A percentile compares a stretch with the other conserved stretches of the same genome.
phyloP scores from a whole-genome alignment of 2,888 invertebrate genomes.

The Dynastes hyllus region DNA sequence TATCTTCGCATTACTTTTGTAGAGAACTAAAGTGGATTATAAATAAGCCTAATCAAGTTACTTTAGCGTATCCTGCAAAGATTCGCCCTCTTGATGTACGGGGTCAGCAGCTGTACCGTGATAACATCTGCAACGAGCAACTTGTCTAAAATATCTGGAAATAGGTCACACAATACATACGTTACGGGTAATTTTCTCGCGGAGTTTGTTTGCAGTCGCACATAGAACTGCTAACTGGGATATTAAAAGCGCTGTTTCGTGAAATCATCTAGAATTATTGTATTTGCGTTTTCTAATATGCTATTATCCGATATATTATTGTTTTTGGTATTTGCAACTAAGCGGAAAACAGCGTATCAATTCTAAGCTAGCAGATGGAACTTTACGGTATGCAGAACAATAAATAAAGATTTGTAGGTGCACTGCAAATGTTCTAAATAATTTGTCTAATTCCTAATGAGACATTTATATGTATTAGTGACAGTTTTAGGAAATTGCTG shows the following conservation, averaged over 20 bases:
- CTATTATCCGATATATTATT: slow-evolving; percentile 11
- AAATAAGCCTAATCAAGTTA: background rate
- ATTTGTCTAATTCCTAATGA: no score
- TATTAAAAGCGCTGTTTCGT: slow-evolving; percentile 29
- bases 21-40: background rate
- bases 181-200: slow-evolving; percentile 16
- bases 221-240: slow-evolving; percentile 6
- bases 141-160: slow-evolving; percentile 31
- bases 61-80: background rate
- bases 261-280: slow-evolving; percentile 29
- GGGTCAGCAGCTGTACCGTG: slow-evolving; percentile 15
- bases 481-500: no score
- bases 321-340: background rate
- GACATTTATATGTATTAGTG: no score
- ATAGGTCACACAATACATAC: slow-evolving; percentile 28
- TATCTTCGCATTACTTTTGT: no score
- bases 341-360: slow-evolving; percentile 3
- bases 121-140: slow-evolving; percentile 26
- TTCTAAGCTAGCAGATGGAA: no score
- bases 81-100: background rate
- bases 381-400: no score
- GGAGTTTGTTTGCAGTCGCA: background rate
- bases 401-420: no score
- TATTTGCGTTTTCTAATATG: slow-evolving; percentile 20
- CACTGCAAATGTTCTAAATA: no score